Conservation (phyloP, 1,140 invertebrate genomes). For the Caenorhabditis briggsae region DNA sequence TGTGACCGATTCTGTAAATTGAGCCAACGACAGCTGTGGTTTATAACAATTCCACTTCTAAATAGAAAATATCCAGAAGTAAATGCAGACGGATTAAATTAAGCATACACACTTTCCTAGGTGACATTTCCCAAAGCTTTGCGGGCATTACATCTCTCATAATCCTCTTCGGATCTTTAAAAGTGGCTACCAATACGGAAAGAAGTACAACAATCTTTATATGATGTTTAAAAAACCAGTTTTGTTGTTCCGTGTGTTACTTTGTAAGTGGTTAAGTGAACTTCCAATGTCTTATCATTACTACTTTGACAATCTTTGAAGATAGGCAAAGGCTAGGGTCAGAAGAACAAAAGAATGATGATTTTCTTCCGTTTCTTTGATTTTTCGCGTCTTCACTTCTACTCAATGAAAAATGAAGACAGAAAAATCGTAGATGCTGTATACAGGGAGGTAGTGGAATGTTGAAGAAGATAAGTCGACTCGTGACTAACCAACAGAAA, state of each 20-base stretch:
- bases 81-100: neutral
- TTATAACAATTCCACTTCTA: neutral
- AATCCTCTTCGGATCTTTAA: neutral
- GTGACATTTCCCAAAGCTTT: neutral
- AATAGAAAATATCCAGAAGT: neutral
- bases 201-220: neutral
- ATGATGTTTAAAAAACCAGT: neutral
- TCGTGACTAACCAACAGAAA: constrained; percentile 13
- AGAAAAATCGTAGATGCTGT: neutral
- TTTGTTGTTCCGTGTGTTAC: neutral
- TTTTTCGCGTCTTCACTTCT: neutral
- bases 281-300: constrained; percentile 14
- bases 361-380: neutral
- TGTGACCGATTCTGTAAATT: too few relatives aligned
- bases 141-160: neutral
- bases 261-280: neutral
- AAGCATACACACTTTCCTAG: neutral
- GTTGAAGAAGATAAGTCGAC: constrained; percentile 40
- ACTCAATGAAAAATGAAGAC: neutral
- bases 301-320: neutral
- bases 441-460: neutral
- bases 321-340: neutral
- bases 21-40: too few relatives aligned
- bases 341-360: constrained; percentile 21
- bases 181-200: neutral